phyloP scores from a whole-genome alignment of 53 echinoderm and acorn worm genomes.

The Crossaster papposus region DNA sequence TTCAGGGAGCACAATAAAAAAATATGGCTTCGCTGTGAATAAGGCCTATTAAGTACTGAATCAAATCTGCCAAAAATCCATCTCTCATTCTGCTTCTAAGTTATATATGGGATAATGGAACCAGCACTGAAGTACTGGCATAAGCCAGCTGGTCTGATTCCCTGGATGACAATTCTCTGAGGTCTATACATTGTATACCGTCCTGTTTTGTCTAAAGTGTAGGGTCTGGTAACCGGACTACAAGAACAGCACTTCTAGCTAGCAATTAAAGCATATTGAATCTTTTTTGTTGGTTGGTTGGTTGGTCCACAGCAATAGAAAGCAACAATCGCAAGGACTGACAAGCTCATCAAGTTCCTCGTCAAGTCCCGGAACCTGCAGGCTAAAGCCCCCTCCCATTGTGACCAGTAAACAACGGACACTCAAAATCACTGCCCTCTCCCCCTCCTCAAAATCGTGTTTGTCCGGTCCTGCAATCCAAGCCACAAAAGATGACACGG shows the following conservation, averaged over 20 bases:
- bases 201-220: too few species aligned
- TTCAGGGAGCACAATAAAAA: too few species aligned
- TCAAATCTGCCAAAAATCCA: too few species aligned
- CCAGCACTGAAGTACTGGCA: too few species aligned
- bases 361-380: slow-evolving; percentile 15
- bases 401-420: slow-evolving; percentile 67
- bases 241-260: not conserved
- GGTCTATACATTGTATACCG: too few species aligned
- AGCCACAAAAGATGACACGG: not conserved
- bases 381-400: slow-evolving; percentile 85
- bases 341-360: not conserved
- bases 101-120: too few species aligned
- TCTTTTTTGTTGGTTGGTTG: slow-evolving; percentile 5
- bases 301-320: slow-evolving; percentile 5
- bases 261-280: not conserved
- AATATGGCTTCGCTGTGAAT: too few species aligned
- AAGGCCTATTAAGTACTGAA: too few species aligned
- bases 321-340: slow-evolving; percentile 3
- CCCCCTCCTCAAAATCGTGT: slow-evolving; percentile 18
- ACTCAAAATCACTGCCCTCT: slow-evolving; percentile 12
- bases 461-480: not conserved
- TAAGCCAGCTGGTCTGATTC: too few species aligned
- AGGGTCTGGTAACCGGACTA: too few species aligned
- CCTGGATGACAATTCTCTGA: too few species aligned
- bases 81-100: too few species aligned